Base-by-base conservation (phyloP, 1,140 invertebrate species). In the Hirudo medicinalis region DNA sequence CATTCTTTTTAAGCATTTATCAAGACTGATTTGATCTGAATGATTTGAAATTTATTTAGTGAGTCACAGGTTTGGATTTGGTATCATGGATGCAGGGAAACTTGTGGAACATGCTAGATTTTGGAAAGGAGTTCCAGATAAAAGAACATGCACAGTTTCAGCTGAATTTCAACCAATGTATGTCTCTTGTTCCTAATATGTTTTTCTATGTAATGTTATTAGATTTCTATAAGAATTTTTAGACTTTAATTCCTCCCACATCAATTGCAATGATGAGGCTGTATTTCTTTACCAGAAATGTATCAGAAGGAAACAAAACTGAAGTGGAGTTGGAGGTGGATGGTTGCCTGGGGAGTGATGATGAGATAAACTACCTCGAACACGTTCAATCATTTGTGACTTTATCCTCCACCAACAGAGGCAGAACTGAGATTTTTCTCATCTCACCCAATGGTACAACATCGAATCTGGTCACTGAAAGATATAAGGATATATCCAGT, bases 381-480 rank as follows among this genome's bases (percentile, higher is more conserved):
- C 96, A 99, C 81, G 95, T 99, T 15, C 96, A 99, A 82, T 94
- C 94, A 2, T 92, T 97, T 20, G 89, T 99, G 75, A 91, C 94
- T n/a, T 87, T 97, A 82, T 97, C 81, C 85, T 90, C 6, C 89
- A 36, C 83, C 9, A 77, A 84, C 32, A 85, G 92, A 72, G 92
- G 92, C 11, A 94, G 97, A 78, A 86, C 97, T 0, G 91, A 95
- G 78, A 85, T 99, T 11, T 96, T 92, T 83, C 86, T 99, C 29
- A 91, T 90, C 27, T 98, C 95, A 32, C 96, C 96, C 6, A 93
- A 94, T 89, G 93, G 91, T 60, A 99, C 96, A n/a, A 89, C 69
- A 60, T 67, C 69, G 25, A 73, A 67, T 32, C 54, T 97, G 77
- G 82, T 97, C 70, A 96, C 91, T 77, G 86, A 89, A 77, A 85